phyloP scores from a whole-genome alignment of 1,140 invertebrate genomes.

The Drosophila chauvacae region DNA sequence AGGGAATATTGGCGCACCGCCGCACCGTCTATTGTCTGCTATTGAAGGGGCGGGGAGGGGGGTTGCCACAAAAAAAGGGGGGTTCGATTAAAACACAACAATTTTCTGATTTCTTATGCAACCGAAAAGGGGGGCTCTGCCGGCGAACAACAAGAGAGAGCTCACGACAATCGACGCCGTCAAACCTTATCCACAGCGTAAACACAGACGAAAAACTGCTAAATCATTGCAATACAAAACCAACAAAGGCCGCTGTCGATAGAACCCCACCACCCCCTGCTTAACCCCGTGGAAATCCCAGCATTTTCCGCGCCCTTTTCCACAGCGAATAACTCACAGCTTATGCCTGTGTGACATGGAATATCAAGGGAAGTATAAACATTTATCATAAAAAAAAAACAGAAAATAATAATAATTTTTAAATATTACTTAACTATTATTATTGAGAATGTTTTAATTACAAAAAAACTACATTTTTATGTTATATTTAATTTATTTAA shows the following conservation, averaged over 20 bases:
- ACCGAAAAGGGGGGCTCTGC: constrained; percentile 24
- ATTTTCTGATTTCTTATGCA: constrained; percentile 82
- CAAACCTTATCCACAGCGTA: constrained; percentile 77
- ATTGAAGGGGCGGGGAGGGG: constrained; percentile 1
- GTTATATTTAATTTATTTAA: too few species aligned
- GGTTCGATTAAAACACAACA: constrained; percentile 80
- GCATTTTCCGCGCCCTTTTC: constrained; percentile 4
- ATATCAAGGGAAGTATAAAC: not conserved
- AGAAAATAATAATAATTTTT: too few species aligned
- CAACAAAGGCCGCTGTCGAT: constrained; percentile 68
- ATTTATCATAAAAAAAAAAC: not conserved
- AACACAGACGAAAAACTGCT: constrained; percentile 83
- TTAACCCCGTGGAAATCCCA: constrained; percentile 9
- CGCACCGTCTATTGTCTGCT: constrained; percentile 42
- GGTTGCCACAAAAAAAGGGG: constrained; percentile 6
- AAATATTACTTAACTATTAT: too few species aligned
- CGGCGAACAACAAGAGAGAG: constrained; percentile 30
- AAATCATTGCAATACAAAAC: constrained; percentile 83
- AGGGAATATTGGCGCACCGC: constrained; percentile 39
- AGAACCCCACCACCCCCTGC: constrained; percentile 1
- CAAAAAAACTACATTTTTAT: too few species aligned
- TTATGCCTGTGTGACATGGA: constrained; percentile 13
- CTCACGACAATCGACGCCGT: constrained; percentile 57
- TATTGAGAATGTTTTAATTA: not conserved
- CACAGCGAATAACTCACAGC: constrained; percentile 8